phyloP scores from a whole-genome alignment of 2,888 invertebrate species.

The Pegoplata infirma region DNA sequence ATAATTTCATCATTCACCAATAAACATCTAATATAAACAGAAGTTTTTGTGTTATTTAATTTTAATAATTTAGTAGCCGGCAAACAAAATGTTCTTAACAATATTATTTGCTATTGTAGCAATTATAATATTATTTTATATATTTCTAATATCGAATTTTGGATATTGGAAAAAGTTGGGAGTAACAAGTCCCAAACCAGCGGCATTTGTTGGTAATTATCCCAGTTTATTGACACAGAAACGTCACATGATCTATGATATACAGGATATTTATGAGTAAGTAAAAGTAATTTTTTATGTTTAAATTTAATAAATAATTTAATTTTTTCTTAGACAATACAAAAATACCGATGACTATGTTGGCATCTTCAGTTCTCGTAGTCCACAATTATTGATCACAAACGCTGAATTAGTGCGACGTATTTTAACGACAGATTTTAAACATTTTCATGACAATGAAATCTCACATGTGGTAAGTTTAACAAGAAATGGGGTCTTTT shows the following conservation, averaged over 20 bases:
- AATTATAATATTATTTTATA: constrained; percentile 30
- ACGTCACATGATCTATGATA: constrained; percentile 43
- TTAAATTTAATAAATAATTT: neutral
- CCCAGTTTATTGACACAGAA: constrained; percentile 47
- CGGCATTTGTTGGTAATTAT: constrained; percentile 46
- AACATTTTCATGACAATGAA: constrained; percentile 74
- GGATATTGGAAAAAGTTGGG: constrained; percentile 49
- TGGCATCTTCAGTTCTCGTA: constrained; percentile 74
- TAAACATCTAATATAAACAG: too few species aligned
- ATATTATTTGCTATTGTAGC: too few species aligned
- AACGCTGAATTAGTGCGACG: constrained; percentile 75
- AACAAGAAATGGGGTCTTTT: too few species aligned
- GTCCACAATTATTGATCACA: constrained; percentile 74
- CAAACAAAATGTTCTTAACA: too few species aligned
- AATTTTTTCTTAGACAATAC: constrained; percentile 62
- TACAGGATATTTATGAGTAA: constrained; percentile 53
- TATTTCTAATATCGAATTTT: constrained; percentile 51
- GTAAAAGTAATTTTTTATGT: too few species aligned
- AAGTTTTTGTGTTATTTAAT: too few species aligned
- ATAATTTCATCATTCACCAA: too few species aligned
- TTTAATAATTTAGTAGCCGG: too few species aligned
- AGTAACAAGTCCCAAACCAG: constrained; percentile 44
- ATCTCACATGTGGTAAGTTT: constrained; percentile 66
- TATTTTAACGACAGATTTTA: constrained; percentile 77
- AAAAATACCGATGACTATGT: constrained; percentile 70